phyloP scores from a whole-genome alignment of 2,888 invertebrate genomes.

The Megamerina dolium region DNA sequence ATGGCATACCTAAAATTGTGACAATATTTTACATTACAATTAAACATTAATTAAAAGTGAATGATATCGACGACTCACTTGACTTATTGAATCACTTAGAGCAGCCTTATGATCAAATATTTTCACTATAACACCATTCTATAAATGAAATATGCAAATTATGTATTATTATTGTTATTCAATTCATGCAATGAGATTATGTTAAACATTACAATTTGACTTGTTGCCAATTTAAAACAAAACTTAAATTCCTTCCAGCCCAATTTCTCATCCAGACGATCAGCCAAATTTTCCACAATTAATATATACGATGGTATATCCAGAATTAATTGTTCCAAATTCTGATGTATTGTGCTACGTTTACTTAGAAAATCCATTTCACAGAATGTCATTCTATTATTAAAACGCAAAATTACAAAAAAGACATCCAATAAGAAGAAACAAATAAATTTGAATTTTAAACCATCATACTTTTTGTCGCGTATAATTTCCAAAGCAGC shows the following conservation, averaged over 20 bases:
- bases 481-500: slow-evolving; percentile 40
- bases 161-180: not conserved
- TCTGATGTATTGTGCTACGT: slow-evolving; percentile 56
- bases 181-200: not conserved
- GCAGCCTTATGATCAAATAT: slow-evolving; percentile 51
- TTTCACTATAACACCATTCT: slow-evolving; percentile 54
- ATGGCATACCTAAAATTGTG: slow-evolving; percentile 49
- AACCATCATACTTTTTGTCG: slow-evolving; percentile 36
- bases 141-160: slow-evolving; percentile 10
- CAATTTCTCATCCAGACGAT: slow-evolving; percentile 58
- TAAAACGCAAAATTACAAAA: slow-evolving; percentile 1
- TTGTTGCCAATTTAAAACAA: slow-evolving; percentile 58
- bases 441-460: not conserved
- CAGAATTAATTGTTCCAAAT: slow-evolving; percentile 58
- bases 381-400: slow-evolving; percentile 55
- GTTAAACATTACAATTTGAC: slow-evolving; percentile 57
- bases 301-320: slow-evolving; percentile 59
- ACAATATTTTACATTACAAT: not conserved
- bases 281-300: slow-evolving; percentile 57
- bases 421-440: not conserved
- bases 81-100: slow-evolving; percentile 51
- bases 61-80: slow-evolving; percentile 33
- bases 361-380: slow-evolving; percentile 58
- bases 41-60: not conserved
- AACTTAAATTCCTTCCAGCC: slow-evolving; percentile 60